Evolutionary conservation across 2,113 vertebrate species (phyloP).

Genomic region (Alouatta palliata): DNA sequence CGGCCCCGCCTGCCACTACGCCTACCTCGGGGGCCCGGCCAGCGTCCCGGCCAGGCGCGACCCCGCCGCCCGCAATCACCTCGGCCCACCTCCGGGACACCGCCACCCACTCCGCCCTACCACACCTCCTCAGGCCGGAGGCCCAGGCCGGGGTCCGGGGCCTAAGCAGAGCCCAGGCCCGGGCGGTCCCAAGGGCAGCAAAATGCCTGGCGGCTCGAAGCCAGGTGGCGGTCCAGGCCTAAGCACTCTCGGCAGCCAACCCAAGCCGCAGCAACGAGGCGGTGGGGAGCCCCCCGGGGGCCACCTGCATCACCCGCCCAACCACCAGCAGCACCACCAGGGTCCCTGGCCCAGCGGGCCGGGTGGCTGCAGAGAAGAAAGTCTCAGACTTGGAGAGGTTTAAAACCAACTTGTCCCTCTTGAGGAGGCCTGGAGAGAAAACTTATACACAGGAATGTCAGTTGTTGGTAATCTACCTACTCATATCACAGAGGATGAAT

Average conservation of each 20-base stretch:
- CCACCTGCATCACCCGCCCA: slow-evolving; percentile 80
- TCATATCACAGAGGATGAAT: slow-evolving; percentile 94
- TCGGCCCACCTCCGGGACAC: background rate
- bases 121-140: slow-evolving; percentile 57
- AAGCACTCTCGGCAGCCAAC: slow-evolving; percentile 76
- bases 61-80: background rate
- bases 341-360: slow-evolving; percentile 64
- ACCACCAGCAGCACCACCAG: slow-evolving; percentile 78
- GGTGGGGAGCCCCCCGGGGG: slow-evolving; percentile 78
- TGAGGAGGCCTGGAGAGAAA: slow-evolving; percentile 97
- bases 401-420: slow-evolving; percentile 92
- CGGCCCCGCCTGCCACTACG: background rate
- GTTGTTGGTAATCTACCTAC: slow-evolving; percentile 95
- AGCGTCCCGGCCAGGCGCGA: background rate
- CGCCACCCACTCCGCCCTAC: background rate
- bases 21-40: background rate
- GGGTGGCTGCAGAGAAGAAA: slow-evolving; percentile 76
- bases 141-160: slow-evolving; percentile 71
- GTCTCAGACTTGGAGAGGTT: slow-evolving; percentile 88
- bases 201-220: slow-evolving; percentile 79
- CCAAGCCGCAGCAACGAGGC: slow-evolving; percentile 80
- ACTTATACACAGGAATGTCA: slow-evolving; percentile 96
- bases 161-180: slow-evolving; percentile 75
- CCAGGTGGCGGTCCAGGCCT: slow-evolving; percentile 73
- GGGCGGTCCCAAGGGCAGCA: slow-evolving; percentile 81